Conservation (phyloP, 1,140 invertebrate genomes). For the Mylabris phalerata region DNA sequence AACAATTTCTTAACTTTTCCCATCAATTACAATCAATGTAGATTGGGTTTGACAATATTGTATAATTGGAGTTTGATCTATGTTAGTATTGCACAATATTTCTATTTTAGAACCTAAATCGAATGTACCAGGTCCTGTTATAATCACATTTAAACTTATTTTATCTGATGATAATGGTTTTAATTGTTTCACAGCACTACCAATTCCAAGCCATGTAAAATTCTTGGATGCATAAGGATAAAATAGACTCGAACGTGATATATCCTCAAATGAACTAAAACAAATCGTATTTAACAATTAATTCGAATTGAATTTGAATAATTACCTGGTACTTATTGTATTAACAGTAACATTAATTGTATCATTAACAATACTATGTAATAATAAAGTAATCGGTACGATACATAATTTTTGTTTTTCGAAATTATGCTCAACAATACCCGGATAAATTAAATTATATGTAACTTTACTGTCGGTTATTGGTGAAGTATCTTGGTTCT, state of each 20-base stretch:
- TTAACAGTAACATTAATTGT: conserved; percentile 33
- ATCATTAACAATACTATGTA: conserved; percentile 37
- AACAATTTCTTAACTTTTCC: conserved; percentile 10
- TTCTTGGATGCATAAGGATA: conserved; percentile 32
- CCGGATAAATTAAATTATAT: conserved; percentile 46
- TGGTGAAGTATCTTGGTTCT: conserved; percentile 14
- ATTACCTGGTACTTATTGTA: conserved; percentile 32
- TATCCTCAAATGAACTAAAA: not conserved
- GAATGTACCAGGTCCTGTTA: conserved; percentile 36
- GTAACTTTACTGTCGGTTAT: conserved; percentile 40
- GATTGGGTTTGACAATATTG: conserved; percentile 36
- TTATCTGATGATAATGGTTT: conserved; percentile 32
- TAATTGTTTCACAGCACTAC: conserved; percentile 26
- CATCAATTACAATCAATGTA: conserved; percentile 32
- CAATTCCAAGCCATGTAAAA: conserved; percentile 36
- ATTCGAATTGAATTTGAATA: conserved; percentile 6
- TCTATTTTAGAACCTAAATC: conserved; percentile 37
- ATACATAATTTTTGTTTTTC: conserved; percentile 45
- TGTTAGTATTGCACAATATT: conserved; percentile 30
- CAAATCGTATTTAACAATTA: not conserved
- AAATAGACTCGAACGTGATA: conserved; percentile 20
- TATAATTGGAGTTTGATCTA: conserved; percentile 25
- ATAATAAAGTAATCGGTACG: conserved; percentile 47
- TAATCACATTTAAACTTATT: conserved; percentile 30
- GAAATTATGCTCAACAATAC: conserved; percentile 48